Conservation (phyloP, 2,888 invertebrate species). For the Pelosia muscerda region DNA sequence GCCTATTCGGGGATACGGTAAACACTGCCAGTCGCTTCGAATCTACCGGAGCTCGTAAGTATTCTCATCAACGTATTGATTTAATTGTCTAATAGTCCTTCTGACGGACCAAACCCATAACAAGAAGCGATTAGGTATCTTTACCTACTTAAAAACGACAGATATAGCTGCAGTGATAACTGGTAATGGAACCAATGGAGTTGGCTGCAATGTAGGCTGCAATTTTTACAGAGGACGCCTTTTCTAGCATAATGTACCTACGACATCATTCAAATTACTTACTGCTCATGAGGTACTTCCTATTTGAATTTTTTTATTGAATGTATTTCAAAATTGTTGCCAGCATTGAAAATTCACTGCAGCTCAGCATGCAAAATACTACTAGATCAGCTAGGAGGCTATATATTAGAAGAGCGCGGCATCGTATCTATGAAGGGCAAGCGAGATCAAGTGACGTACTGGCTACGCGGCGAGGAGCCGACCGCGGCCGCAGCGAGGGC, state of each 20-base stretch:
- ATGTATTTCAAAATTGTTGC: conserved; percentile 39
- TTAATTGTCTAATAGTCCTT: neutral
- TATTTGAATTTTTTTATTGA: neutral
- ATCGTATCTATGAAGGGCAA: conserved; percentile 94
- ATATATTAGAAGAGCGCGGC: conserved; percentile 91
- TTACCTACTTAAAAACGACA: too few species aligned
- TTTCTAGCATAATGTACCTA: too few species aligned
- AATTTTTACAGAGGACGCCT: too few species aligned
- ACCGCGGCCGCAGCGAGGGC: conserved; percentile 84
- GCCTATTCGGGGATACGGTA: conserved; percentile 97
- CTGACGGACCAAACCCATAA: too few species aligned
- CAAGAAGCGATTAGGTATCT: too few species aligned
- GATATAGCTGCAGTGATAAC: too few species aligned
- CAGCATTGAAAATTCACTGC: conserved; percentile 94
- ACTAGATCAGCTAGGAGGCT: conserved; percentile 91
- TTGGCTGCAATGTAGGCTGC: too few species aligned
- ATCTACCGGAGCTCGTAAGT: conserved; percentile 92
- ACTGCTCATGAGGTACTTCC: neutral
- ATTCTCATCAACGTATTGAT: neutral
- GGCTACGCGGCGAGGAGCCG: conserved; percentile 92
- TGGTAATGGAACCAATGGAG: too few species aligned
- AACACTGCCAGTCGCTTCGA: conserved; percentile 96
- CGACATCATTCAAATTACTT: neutral
- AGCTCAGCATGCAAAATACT: conserved; percentile 90
- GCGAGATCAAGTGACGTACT: conserved; percentile 93